A percentile compares a stretch with the other conserved stretches of the same genome.
Conservation (phyloP, 2,113 vertebrate species). For the Narcine bancroftii region DNA sequence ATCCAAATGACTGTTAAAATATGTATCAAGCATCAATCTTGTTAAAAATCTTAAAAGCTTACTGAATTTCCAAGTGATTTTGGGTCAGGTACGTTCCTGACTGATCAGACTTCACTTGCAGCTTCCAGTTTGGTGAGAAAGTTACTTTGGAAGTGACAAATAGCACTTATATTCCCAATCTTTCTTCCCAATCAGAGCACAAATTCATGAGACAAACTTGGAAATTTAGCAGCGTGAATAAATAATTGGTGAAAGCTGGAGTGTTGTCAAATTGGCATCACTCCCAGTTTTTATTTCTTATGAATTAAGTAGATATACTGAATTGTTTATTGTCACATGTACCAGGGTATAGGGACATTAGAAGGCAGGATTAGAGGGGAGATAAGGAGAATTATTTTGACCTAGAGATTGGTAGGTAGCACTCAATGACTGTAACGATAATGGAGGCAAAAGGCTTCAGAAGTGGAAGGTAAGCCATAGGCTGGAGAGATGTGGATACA, state of each 20-base stretch:
- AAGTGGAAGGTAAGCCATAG: no score
- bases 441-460: no score
- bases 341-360: no score
- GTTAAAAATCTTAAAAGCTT: not conserved
- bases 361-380: no score
- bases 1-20: not conserved
- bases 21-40: not conserved
- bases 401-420: no score
- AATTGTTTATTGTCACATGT: no score
- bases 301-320: no score
- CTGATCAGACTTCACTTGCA: not conserved
- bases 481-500: not conserved
- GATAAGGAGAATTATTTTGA: no score
- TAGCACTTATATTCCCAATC: not conserved
- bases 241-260: not conserved
- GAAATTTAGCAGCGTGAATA: not conserved
- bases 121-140: not conserved
- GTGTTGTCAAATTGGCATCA: not conserved
- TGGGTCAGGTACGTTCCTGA: not conserved
- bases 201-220: not conserved
- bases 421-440: no score
- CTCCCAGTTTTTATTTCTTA: not conserved
- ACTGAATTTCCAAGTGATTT: not conserved
- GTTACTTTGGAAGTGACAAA: not conserved
- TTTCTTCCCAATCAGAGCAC: not conserved